Percentiles rank a stretch among this genome's conserved stretches.
These are phyloP conservation scores for Indicator maculatus DNA, from an alignment of 2,113 vertebrate species.

Conservation along the genomic window DNA sequence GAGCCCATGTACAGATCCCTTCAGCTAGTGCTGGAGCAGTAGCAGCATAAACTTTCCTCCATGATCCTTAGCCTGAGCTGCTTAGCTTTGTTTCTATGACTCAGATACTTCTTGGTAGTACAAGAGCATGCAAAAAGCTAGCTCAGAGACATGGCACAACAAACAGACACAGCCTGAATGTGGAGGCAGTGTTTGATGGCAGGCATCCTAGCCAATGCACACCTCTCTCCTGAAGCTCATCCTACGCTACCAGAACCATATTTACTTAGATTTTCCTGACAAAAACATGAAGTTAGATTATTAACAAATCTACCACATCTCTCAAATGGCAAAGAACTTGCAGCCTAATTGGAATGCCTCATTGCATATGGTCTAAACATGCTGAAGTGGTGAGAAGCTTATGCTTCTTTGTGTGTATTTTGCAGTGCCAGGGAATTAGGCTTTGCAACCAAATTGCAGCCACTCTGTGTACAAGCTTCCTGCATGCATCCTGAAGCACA, in stretches of 20 bases:
- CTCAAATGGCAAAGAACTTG: background rate
- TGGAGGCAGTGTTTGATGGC: conserved; percentile 6
- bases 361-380: background rate
- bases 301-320: background rate
- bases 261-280: background rate
- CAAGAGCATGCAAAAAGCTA: background rate
- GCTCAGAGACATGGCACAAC: background rate
- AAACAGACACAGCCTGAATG: background rate
- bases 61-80: background rate
- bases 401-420: background rate
- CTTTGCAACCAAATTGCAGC: background rate
- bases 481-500: background rate
- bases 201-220: background rate
- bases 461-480: background rate
- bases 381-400: background rate
- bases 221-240: background rate
- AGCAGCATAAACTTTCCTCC: background rate
- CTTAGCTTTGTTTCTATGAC: background rate
- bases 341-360: background rate
- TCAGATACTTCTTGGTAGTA: background rate
- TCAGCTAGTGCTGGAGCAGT: background rate
- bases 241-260: background rate
- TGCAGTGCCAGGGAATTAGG: background rate
- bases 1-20: rapidly evolving
- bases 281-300: background rate